Conservation (phyloP, 35 echinoderm and acorn worm genomes). For the Hemicentrotus pulcherrimus region DNA sequence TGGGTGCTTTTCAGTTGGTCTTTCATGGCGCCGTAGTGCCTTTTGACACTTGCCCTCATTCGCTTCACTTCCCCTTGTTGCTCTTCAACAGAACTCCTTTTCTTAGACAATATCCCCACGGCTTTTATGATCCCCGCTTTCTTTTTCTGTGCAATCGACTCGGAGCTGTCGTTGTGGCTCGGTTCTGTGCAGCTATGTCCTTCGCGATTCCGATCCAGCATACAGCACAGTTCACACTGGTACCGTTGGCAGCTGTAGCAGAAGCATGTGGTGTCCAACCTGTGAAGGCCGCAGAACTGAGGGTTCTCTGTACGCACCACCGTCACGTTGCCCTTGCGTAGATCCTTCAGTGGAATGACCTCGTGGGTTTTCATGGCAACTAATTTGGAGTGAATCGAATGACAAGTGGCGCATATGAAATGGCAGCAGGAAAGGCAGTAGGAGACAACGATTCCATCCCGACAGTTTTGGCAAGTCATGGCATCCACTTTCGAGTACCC, state of each 20-base stretch:
- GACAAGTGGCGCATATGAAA: conserved; percentile 16
- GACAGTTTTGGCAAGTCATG: conserved; percentile 35
- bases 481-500: neutral
- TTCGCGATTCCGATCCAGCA: neutral
- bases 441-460: neutral
- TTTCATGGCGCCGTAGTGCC: conserved; percentile 6
- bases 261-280: neutral
- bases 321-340: conserved; percentile 37
- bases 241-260: conserved; percentile 29
- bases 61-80: neutral
- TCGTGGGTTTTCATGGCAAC: conserved; percentile 16
- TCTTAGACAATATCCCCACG: neutral
- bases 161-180: neutral
- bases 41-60: neutral
- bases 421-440: conserved; percentile 26
- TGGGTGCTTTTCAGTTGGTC: neutral
- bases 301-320: conserved; percentile 24
- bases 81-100: neutral
- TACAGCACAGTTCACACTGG: neutral
- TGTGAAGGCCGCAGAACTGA: conserved; percentile 9
- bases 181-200: neutral
- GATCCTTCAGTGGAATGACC: conserved; percentile 13
- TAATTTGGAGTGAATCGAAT: conserved; percentile 24
- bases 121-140: neutral
- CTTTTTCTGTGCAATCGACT: neutral